Percentiles rank a stretch among this genome's conserved stretches.
Evolutionary conservation across 2,888 invertebrate species (phyloP).

Genomic region (Limenitis arthemis): DNA sequence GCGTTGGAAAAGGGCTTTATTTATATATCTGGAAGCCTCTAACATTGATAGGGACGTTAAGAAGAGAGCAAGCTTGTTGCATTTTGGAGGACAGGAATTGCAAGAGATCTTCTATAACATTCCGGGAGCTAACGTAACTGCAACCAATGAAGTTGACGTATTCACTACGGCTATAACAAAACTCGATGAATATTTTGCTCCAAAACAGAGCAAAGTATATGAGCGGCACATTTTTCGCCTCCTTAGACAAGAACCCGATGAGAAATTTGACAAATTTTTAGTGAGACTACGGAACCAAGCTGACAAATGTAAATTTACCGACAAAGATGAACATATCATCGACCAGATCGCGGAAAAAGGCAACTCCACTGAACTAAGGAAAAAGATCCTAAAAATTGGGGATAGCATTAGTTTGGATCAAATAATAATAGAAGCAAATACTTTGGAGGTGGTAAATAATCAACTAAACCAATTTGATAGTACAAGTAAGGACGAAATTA

Average conservation of each 20-base stretch:
- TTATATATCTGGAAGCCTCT: constrained; percentile 11
- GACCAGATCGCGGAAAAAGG: constrained; percentile 27
- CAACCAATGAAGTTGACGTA: not conserved
- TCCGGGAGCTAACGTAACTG: constrained; percentile 8
- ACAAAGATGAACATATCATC: constrained; percentile 21
- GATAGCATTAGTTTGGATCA: constrained; percentile 17
- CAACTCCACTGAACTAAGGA: constrained; percentile 15
- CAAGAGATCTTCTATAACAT: constrained; percentile 13
- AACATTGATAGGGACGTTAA: constrained; percentile 1
- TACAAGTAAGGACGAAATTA: not conserved
- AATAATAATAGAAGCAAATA: constrained; percentile 21
- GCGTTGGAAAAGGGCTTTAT: constrained; percentile 14
- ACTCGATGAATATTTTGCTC: constrained; percentile 14
- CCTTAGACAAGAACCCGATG: constrained; percentile 20
- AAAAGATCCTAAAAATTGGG: constrained; percentile 19
- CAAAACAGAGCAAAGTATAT: constrained; percentile 20
- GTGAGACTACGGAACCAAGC: constrained; percentile 22
- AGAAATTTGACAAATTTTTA: constrained; percentile 26
- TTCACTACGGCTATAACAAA: constrained; percentile 1
- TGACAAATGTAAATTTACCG: constrained; percentile 23
- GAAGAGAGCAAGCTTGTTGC: constrained; percentile 7
- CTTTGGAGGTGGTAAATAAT: constrained; percentile 17
- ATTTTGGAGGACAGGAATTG: constrained; percentile 5
- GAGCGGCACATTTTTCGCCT: constrained; percentile 20
- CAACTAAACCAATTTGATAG: constrained; percentile 15